A percentile compares a stretch with the other conserved stretches of the same genome.
phyloP scores from a whole-genome alignment of 2,888 invertebrate species.

The Chydorus sphaericus region DNA sequence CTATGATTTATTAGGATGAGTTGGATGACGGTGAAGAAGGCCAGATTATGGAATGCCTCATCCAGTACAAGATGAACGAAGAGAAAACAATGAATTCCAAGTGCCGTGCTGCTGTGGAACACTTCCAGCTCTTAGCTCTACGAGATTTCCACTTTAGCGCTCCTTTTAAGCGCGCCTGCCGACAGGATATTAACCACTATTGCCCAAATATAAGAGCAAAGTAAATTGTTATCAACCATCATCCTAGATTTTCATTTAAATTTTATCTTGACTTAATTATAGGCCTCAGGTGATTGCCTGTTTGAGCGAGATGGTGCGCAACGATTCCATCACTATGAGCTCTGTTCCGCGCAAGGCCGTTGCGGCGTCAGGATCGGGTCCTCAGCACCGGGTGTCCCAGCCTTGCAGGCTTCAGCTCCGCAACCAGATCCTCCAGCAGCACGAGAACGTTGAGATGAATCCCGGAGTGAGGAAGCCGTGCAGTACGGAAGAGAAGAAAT shows the following conservation, averaged over 20 bases:
- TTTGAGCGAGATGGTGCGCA: slow-evolving; percentile 75
- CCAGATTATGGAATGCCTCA: slow-evolving; percentile 86
- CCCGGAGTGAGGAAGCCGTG: slow-evolving; percentile 37
- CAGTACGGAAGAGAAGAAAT: slow-evolving; percentile 25
- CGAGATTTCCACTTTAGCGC: slow-evolving; percentile 87
- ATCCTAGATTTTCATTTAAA: slow-evolving; percentile 9
- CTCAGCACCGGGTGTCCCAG: slow-evolving; percentile 63
- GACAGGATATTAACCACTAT: slow-evolving; percentile 50
- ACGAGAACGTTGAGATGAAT: slow-evolving; percentile 75
- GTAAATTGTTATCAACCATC: slow-evolving; percentile 22
- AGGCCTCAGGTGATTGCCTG: slow-evolving; percentile 61
- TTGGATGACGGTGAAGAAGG: slow-evolving; percentile 44
- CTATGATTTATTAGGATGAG: slow-evolving; percentile 11
- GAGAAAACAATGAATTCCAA: slow-evolving; percentile 49
- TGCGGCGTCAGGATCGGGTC: slow-evolving; percentile 29
- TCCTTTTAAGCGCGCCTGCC: slow-evolving; percentile 89
- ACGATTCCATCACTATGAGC: slow-evolving; percentile 54
- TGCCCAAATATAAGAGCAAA: slow-evolving; percentile 33
- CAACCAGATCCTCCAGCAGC: slow-evolving; percentile 79
- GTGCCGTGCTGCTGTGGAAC: slow-evolving; percentile 87
- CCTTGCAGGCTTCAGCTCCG: slow-evolving; percentile 81
- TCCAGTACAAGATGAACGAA: slow-evolving; percentile 80
- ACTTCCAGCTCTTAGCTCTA: slow-evolving; percentile 85
- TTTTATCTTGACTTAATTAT: slow-evolving; percentile 10
- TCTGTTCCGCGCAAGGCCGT: neutral